These are phyloP conservation scores for Yponomeuta malinellus DNA, from an alignment of 2,888 invertebrate genomes.

Conservation along the genomic window DNA sequence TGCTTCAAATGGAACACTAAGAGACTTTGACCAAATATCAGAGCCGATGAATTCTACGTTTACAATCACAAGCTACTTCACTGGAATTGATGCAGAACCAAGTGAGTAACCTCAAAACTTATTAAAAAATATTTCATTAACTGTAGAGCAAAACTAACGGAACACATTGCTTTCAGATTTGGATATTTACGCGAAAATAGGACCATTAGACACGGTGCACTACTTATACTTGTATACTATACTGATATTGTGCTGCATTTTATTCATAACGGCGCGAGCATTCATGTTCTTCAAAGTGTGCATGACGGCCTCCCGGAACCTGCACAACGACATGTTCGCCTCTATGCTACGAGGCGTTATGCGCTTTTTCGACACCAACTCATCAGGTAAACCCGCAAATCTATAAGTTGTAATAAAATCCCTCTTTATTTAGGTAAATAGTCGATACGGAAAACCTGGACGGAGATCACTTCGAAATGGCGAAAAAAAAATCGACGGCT, in stretches of 20 bases:
- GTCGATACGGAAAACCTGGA: background rate
- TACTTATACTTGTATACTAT: conserved; percentile 64
- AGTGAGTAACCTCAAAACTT: conserved; percentile 31
- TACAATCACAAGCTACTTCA: conserved; percentile 51
- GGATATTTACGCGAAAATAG: conserved; percentile 60
- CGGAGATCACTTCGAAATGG: too few relatives aligned
- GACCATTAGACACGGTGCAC: conserved; percentile 59
- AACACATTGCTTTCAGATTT: conserved; percentile 38
- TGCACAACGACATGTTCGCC: conserved; percentile 91
- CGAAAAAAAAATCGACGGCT: too few relatives aligned
- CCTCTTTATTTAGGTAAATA: background rate
- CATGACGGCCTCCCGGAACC: conserved; percentile 82
- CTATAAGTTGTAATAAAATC: background rate
- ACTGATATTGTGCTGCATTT: conserved; percentile 63
- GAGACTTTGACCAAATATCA: conserved; percentile 44
- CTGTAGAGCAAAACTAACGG: background rate
- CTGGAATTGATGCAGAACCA: conserved; percentile 45
- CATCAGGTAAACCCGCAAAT: conserved; percentile 74
- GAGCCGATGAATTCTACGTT: conserved; percentile 47
- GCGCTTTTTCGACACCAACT: conserved; percentile 91
- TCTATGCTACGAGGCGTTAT: conserved; percentile 85
- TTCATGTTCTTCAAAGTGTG: conserved; percentile 84
- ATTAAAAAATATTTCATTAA: background rate
- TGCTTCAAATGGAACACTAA: conserved; percentile 47
- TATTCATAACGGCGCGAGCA: conserved; percentile 77